Evolutionary conservation across 2,797 vertebrate genomes (phyloP).

Genomic region (Neosilurus hyrtlii): DNA sequence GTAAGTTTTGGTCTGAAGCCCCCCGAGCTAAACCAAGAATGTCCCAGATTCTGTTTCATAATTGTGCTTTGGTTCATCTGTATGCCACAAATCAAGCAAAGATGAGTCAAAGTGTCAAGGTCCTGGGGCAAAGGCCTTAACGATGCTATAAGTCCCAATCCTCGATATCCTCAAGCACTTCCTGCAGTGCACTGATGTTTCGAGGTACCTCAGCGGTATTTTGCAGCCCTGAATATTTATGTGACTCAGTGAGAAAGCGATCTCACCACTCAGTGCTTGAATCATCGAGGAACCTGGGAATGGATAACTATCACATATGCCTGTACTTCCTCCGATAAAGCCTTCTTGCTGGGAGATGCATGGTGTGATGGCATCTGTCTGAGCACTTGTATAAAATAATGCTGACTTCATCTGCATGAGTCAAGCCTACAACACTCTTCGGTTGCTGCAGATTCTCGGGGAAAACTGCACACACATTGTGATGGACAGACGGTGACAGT

Average conservation of each 20-base stretch:
- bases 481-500: conserved; percentile 33
- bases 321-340: conserved; percentile 36
- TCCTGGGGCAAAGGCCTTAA: conserved; percentile 31
- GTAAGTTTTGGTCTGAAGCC: background rate
- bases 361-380: conserved; percentile 33
- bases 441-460: background rate
- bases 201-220: background rate
- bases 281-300: conserved; percentile 19
- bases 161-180: conserved; percentile 21
- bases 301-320: conserved; percentile 15
- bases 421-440: background rate
- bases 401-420: conserved; percentile 22
- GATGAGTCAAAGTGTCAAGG: conserved; percentile 28
- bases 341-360: conserved; percentile 19
- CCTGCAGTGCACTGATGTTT: conserved; percentile 12
- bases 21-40: background rate
- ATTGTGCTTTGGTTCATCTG: conserved; percentile 9
- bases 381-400: conserved; percentile 23
- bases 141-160: conserved; percentile 34
- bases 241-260: conserved; percentile 11
- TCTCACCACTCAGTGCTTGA: background rate
- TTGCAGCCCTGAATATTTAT: conserved; percentile 32
- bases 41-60: conserved; percentile 1
- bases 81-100: conserved; percentile 45
- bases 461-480: conserved; percentile 7